Evolutionary conservation across 2,888 invertebrate genomes (phyloP).

Genomic region (Sinopyrophorus schimmeli): DNA sequence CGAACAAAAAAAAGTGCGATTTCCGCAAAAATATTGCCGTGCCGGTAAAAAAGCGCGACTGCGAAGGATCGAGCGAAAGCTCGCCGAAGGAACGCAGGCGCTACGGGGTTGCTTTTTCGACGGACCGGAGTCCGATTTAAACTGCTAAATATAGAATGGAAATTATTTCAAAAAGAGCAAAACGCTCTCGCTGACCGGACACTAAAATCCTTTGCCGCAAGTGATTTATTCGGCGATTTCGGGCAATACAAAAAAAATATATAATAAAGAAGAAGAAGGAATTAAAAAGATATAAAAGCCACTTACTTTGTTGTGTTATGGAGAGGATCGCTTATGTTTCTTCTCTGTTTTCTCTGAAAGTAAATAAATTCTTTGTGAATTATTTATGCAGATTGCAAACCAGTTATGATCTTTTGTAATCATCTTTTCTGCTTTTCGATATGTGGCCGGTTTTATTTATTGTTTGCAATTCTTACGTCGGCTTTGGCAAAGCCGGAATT

Average conservation of each 20-base stretch:
- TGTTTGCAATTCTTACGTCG: too few relatives aligned
- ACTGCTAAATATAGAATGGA: constrained; percentile 22
- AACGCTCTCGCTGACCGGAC: constrained; percentile 4
- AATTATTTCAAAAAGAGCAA: constrained; percentile 18
- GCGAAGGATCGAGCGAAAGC: constrained; percentile 17
- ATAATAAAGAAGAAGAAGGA: constrained; percentile 1
- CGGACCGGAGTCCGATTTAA: constrained; percentile 21
- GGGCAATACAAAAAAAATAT: too few relatives aligned
- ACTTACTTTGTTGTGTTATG: constrained; percentile 72
- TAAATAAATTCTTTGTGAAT: constrained; percentile 29
- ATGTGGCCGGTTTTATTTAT: too few relatives aligned
- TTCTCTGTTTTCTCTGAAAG: constrained; percentile 66
- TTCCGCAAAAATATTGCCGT: constrained; percentile 11
- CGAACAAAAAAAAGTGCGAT: constrained; percentile 4
- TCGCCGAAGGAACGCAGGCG: constrained; percentile 26
- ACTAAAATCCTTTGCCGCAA: constrained; percentile 6
- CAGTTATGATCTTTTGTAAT: too few relatives aligned
- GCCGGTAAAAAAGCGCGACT: constrained; percentile 12
- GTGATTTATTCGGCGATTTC: constrained; percentile 13
- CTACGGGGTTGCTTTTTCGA: constrained; percentile 19
- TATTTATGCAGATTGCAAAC: constrained; percentile 20
- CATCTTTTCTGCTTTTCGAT: too few relatives aligned
- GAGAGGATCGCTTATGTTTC: constrained; percentile 82
- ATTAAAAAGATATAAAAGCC: constrained; percentile 13
- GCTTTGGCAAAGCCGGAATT: too few relatives aligned